Evolutionary conservation across 1,140 invertebrate genomes (phyloP).

Genomic region (Listronotus bonariensis): DNA sequence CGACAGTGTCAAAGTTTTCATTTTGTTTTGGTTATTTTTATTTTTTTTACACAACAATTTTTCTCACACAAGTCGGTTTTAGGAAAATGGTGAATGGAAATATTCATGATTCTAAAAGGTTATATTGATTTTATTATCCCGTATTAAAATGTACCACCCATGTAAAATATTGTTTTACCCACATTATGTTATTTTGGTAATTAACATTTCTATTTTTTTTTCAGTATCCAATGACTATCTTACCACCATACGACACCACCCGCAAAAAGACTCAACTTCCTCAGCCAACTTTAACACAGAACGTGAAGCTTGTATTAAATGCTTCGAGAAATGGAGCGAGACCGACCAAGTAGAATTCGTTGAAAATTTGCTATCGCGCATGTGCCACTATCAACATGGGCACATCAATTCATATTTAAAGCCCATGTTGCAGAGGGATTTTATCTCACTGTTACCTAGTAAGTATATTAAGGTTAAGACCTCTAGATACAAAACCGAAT

Average conservation of each 20-base stretch:
- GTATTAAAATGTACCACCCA: too few relatives aligned
- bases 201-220: conserved; percentile 30
- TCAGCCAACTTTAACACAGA: conserved; percentile 75
- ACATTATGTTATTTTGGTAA: background rate
- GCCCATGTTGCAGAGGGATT: conserved; percentile 98
- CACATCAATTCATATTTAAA: conserved; percentile 97
- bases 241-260: conserved; percentile 62
- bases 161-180: background rate
- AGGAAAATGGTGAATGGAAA: too few relatives aligned
- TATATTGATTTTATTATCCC: too few relatives aligned
- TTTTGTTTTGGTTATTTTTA: too few relatives aligned
- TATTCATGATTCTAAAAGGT: too few relatives aligned
- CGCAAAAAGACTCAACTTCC: conserved; percentile 65
- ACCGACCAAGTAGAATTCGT: conserved; percentile 96
- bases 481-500: too few relatives aligned
- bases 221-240: conserved; percentile 67
- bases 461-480: conserved; percentile 59
- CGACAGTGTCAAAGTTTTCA: too few relatives aligned
- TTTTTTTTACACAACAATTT: too few relatives aligned
- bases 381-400: conserved; percentile 99
- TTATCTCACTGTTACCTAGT: conserved; percentile 97
- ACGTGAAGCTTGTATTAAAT: conserved; percentile 80
- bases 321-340: conserved; percentile 91
- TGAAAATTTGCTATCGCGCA: conserved; percentile 88
- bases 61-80: too few relatives aligned